phyloP scores from a whole-genome alignment of 2,113 vertebrate genomes.

The Colius striatus region DNA sequence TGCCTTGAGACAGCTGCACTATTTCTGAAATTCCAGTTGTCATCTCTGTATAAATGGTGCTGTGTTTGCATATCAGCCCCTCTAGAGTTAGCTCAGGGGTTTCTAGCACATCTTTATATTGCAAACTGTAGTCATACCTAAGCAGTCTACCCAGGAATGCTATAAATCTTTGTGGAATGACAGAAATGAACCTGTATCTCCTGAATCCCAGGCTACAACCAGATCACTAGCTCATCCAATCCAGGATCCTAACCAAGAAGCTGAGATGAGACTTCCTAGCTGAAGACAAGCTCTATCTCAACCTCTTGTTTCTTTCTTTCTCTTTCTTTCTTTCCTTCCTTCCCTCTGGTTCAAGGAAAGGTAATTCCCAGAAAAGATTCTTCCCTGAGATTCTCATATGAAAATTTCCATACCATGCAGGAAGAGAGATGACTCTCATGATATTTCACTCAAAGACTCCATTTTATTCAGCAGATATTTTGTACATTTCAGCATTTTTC shows the following conservation, averaged over 20 bases:
- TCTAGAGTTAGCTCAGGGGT: not conserved
- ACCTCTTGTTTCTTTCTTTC: not conserved
- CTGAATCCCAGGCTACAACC: not conserved
- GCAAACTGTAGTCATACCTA: not conserved
- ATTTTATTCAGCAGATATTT: not conserved
- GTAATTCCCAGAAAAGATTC: not conserved
- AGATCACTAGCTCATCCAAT: not conserved
- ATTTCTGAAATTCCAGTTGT: not conserved
- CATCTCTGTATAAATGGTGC: not conserved
- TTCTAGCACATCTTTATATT: not conserved
- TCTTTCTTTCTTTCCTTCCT: not conserved
- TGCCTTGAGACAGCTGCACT: not conserved
- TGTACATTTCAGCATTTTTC: not conserved
- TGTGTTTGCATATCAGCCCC: rapidly evolving
- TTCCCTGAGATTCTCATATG: not conserved
- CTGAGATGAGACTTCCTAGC: not conserved
- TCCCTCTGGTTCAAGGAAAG: not conserved
- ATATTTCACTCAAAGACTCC: not conserved
- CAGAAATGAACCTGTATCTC: not conserved
- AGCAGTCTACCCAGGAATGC: not conserved
- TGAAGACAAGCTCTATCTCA: not conserved
- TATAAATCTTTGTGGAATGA: not conserved
- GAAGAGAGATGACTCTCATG: not conserved
- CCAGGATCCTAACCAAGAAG: not conserved
- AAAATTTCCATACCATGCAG: not conserved